A percentile compares a stretch with the other conserved stretches of the same genome.
Conservation (phyloP, 2,888 invertebrate species). For the Drosophila koepferae region DNA sequence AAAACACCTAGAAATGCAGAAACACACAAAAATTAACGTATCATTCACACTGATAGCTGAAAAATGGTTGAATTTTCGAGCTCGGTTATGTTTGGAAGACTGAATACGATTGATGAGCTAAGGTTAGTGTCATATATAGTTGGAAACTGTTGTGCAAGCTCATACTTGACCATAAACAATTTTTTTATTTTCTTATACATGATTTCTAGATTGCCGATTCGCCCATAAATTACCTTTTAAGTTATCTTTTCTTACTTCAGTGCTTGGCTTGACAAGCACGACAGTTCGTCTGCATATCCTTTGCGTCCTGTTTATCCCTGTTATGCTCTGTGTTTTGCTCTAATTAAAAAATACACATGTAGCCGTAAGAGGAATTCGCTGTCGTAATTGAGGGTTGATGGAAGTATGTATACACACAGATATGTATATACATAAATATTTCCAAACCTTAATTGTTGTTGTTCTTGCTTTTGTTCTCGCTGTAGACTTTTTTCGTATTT, state of each 20-base stretch:
- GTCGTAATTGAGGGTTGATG: conserved; percentile 69
- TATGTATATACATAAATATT: conserved; percentile 3
- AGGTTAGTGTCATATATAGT: not conserved
- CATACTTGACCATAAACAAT: not conserved
- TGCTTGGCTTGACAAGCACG: conserved; percentile 43
- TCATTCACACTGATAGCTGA: conserved; percentile 26
- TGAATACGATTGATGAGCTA: not conserved
- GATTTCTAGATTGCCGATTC: conserved; percentile 6
- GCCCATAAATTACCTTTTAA: conserved; percentile 2
- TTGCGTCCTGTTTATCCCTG: conserved; percentile 33
- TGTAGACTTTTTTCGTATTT: conserved; percentile 32
- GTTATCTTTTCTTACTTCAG: conserved; percentile 26
- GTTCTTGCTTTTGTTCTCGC: conserved; percentile 62
- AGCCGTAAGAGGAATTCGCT: conserved; percentile 39
- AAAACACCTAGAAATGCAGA: conserved; percentile 41
- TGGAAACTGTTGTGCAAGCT: not conserved
- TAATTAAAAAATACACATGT: conserved; percentile 64
- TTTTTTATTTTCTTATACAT: not conserved
- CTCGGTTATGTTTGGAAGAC: not conserved
- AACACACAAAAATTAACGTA: conserved; percentile 1
- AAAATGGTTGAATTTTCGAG: not conserved
- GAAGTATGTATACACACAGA: conserved; percentile 32
- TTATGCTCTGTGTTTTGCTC: conserved; percentile 38
- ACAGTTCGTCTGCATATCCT: conserved; percentile 45
- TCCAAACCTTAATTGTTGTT: conserved; percentile 67